Base-by-base conservation (phyloP, 2,113 vertebrate genomes). In the Ailurus styani region DNA sequence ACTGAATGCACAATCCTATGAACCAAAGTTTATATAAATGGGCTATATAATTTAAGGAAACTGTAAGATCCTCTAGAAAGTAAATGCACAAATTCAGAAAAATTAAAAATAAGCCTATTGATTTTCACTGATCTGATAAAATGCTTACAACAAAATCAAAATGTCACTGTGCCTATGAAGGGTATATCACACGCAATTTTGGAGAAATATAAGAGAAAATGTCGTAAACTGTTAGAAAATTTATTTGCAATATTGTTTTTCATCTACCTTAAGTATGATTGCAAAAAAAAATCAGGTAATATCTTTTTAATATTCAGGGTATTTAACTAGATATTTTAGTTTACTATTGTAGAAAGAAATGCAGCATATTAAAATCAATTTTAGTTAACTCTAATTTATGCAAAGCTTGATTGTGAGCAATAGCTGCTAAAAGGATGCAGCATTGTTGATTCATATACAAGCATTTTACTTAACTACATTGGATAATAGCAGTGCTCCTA, bases 401-500 rank as follows among this genome's bases (percentile, higher is more conserved):
- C 98, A 98, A 98, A 97, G 98, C 97, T 98, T 98, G 98, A 98
- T 96, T 99, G 98, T 98, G 90, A 98, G 98, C 97, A 98, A 98
- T 97, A 98, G 97, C 96, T 98, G 90, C 0, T 54, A 97, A 97
- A 98, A 98, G 97, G 98, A 98, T 97, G 97, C 93, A 95, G 97
- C 97, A 98, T 42, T 99, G 98, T 98, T 99, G 98, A 98, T 98
- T 98, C 98, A 98, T 97, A 99, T 92, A 98, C 96, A 98, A 98
- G 97, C 98, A 98, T 98, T 99, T 98, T 97, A 98, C 97, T 99
- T 98, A 99, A 98, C 98, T 98, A 97, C 98, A 98, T 85, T 98
- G 98, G 98, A 98, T 99, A 99, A 99, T 98, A 98, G 98, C 98
- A 98, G 97, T 98, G 95, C 97, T 99, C 98, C 98, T 98, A 97